Evolutionary conservation across 2,888 invertebrate species (phyloP).

Genomic region (Nasonia oneida): DNA sequence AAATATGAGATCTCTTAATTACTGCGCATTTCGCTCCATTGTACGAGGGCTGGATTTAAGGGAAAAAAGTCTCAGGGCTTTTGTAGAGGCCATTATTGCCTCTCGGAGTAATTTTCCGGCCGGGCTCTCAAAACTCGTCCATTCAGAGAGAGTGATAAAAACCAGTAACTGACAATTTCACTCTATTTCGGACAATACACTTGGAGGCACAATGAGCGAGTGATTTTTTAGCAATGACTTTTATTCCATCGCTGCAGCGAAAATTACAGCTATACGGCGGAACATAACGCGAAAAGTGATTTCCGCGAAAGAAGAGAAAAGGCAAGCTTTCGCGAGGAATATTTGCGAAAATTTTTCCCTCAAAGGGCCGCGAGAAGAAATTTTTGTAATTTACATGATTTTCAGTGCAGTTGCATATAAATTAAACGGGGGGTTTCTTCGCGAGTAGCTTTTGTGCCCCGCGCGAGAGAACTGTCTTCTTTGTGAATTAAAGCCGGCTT

Average conservation of each 20-base stretch:
- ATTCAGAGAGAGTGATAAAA: constrained; percentile 23
- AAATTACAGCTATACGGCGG: not conserved
- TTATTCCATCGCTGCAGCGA: not conserved
- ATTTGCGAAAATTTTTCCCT: not conserved
- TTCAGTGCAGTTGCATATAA: not conserved
- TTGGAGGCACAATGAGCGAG: not conserved
- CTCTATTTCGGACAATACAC: constrained; percentile 10
- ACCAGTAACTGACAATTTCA: constrained; percentile 13
- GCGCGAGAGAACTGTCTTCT: not conserved
- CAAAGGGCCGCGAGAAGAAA: not conserved
- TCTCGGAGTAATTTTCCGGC: constrained; percentile 4
- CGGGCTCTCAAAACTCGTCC: not conserved
- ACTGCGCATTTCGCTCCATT: not conserved
- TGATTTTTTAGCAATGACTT: not conserved
- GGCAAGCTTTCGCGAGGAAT: not conserved
- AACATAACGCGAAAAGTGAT: not conserved
- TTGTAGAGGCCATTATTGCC: not conserved
- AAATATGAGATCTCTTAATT: not conserved
- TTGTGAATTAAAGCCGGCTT: not conserved
- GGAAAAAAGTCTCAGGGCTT: not conserved
- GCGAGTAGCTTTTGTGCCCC: not conserved
- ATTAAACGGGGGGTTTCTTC: not conserved
- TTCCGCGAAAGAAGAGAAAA: not conserved
- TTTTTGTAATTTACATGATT: not conserved
- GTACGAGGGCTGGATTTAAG: not conserved